Conservation (phyloP, 2,888 invertebrate genomes). For the Choreutis nemorana region DNA sequence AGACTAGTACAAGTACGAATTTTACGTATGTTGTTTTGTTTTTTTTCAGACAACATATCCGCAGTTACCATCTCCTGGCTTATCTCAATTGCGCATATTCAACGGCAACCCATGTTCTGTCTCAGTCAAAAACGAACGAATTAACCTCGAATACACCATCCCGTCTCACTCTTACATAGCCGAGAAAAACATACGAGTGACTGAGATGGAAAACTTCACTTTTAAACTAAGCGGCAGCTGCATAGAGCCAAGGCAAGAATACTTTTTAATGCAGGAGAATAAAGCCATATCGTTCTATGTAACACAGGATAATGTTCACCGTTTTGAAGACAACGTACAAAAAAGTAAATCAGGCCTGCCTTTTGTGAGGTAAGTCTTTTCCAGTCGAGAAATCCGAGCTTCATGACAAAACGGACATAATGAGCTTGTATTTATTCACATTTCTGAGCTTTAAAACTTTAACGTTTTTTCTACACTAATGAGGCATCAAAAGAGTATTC, state of each 20-base stretch:
- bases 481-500: slow-evolving; percentile 8
- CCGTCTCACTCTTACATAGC: slow-evolving; percentile 26
- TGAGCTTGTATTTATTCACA: too few relatives aligned
- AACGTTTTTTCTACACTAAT: slow-evolving; percentile 1
- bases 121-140: slow-evolving; percentile 53
- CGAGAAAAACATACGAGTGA: slow-evolving; percentile 23
- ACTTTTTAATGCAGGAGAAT: slow-evolving; percentile 29
- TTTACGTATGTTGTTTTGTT: too few relatives aligned
- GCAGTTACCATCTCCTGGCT: slow-evolving; percentile 54
- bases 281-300: slow-evolving; percentile 35
- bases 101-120: slow-evolving; percentile 60
- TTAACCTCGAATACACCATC: slow-evolving; percentile 30
- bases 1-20: too few relatives aligned
- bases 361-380: slow-evolving; percentile 50
- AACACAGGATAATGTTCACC: slow-evolving; percentile 18
- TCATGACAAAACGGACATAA: too few relatives aligned
- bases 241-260: slow-evolving; percentile 20
- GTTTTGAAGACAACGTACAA: slow-evolving; percentile 48
- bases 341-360: slow-evolving; percentile 66
- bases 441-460: slow-evolving; percentile 6
- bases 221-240: slow-evolving; percentile 27
- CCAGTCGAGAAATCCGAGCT: too few relatives aligned
- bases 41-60: slow-evolving; percentile 65
- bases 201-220: slow-evolving; percentile 16
- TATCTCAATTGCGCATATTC: slow-evolving; percentile 68